Evolutionary conservation across 2,113 vertebrate genomes (phyloP).

Genomic region (Thermophis baileyi): DNA sequence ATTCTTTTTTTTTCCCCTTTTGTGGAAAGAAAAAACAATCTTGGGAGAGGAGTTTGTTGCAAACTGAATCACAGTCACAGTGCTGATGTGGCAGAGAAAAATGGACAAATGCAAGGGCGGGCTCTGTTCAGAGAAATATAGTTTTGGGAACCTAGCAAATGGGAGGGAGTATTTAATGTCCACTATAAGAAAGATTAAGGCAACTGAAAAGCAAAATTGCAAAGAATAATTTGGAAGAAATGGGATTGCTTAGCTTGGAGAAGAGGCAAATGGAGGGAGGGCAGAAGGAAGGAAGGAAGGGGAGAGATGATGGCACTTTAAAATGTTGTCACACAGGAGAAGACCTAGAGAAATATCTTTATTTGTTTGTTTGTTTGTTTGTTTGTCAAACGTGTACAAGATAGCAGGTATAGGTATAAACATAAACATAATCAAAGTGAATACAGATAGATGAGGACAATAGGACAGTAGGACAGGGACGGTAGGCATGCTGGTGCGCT

Average conservation of each 20-base stretch:
- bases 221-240: neutral
- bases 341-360: neutral
- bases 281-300: neutral
- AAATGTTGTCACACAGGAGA: neutral
- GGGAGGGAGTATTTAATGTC: neutral
- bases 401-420: no score
- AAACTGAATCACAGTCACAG: neutral
- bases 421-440: no score
- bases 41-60: neutral
- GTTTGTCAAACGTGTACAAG: no score
- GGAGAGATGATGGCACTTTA: neutral
- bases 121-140: neutral
- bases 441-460: no score
- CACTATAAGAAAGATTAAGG: neutral
- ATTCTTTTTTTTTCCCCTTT: neutral
- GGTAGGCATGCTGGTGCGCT: no score
- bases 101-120: neutral
- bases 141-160: neutral
- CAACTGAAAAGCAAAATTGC: neutral
- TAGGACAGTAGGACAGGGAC: no score
- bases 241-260: neutral
- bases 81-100: neutral
- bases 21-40: neutral
- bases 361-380: no score
- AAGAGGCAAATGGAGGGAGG: neutral